A percentile compares a stretch with the other conserved stretches of the same genome.
Evolutionary conservation across 2,113 vertebrate genomes (phyloP).

Genomic region (Panthera uncia): DNA sequence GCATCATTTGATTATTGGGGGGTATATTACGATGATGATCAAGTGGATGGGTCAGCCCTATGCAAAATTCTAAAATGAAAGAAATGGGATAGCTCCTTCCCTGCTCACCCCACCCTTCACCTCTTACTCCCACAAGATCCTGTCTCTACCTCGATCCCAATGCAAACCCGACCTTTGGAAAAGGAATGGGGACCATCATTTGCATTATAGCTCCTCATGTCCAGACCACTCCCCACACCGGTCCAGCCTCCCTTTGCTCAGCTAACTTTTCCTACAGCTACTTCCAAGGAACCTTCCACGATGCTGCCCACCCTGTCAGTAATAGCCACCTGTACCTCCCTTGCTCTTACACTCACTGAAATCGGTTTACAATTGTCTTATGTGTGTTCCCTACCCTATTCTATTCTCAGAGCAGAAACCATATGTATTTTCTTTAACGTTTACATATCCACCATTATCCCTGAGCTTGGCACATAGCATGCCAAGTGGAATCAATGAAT

Average conservation of each 20-base stretch:
- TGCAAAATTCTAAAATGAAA: not conserved
- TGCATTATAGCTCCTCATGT: fast-evolving
- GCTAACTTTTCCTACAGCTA: not conserved
- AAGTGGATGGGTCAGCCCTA: not conserved
- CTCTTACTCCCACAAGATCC: fast-evolving
- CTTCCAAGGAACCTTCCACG: not conserved
- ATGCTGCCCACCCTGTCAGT: not conserved
- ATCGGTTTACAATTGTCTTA: not conserved
- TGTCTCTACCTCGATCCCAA: not conserved
- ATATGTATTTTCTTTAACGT: not conserved
- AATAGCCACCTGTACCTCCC: not conserved
- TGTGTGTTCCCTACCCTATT: not conserved
- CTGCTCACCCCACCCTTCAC: not conserved
- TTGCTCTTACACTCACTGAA: fast-evolving
- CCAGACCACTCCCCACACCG: not conserved
- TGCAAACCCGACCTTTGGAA: not conserved
- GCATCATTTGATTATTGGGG: not conserved
- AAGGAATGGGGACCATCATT: fast-evolving
- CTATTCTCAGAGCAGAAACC: not conserved
- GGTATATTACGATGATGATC: not conserved
- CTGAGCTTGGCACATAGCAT: not conserved
- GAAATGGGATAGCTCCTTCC: not conserved
- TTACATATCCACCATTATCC: not conserved
- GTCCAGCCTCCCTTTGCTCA: not conserved
- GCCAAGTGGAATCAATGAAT: not conserved